A percentile compares a stretch with the other conserved stretches of the same genome.
Evolutionary conservation across 1,140 invertebrate genomes (phyloP).

Genomic region (Forficula auricularia): DNA sequence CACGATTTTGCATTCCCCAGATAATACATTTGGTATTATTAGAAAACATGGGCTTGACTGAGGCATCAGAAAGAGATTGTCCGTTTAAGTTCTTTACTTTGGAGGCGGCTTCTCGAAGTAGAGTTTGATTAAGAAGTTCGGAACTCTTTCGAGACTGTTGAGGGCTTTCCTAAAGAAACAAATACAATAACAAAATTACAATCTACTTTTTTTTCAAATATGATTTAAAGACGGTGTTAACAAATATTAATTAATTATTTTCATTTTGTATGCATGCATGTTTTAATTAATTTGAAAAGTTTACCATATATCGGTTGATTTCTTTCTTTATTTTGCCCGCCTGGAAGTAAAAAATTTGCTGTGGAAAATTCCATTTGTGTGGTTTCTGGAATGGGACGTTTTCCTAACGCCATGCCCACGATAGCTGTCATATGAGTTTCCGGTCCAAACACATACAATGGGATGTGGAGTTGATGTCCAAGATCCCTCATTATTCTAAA

Average conservation of each 20-base stretch:
- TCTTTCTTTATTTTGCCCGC: slow-evolving; percentile 35
- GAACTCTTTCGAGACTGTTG: slow-evolving; percentile 11
- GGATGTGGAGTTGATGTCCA: slow-evolving; percentile 76
- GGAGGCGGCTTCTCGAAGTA: neutral
- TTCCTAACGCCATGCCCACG: slow-evolving; percentile 91
- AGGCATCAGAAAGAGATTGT: too few species aligned
- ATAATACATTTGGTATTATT: slow-evolving; percentile 83
- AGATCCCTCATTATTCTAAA: slow-evolving; percentile 69
- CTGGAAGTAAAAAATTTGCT: slow-evolving; percentile 84
- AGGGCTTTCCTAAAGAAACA: slow-evolving; percentile 12
- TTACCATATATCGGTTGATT: too few species aligned
- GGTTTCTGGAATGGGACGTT: slow-evolving; percentile 61
- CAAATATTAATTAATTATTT: too few species aligned
- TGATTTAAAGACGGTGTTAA: too few species aligned
- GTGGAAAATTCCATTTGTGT: slow-evolving; percentile 53
- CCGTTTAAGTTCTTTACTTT: neutral
- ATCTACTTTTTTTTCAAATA: neutral
- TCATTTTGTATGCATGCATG: too few species aligned
- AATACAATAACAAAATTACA: neutral
- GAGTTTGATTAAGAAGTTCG: neutral
- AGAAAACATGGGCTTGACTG: slow-evolving; percentile 46
- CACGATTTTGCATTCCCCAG: slow-evolving; percentile 97
- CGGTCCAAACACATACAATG: slow-evolving; percentile 91
- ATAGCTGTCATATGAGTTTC: slow-evolving; percentile 99
- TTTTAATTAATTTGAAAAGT: too few species aligned